Conservation (phyloP, 2,888 invertebrate species). For the Mesorhabditis spiculigera region DNA sequence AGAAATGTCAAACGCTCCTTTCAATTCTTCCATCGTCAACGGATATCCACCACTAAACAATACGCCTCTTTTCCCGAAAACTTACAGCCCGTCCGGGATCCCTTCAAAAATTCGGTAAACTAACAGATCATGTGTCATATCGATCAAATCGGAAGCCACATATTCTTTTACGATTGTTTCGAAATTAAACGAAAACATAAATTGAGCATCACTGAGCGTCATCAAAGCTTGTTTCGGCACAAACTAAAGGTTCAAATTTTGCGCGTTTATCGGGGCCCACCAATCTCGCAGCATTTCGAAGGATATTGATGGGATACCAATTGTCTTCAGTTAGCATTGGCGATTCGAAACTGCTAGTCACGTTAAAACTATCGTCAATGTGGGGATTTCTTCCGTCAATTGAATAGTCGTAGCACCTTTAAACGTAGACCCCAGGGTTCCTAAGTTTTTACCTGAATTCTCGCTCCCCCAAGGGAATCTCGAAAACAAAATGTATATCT, state of each 20-base stretch:
- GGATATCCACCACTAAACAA: background rate
- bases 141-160: background rate
- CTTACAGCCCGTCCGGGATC: background rate
- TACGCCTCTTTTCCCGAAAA: background rate
- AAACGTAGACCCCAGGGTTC: background rate
- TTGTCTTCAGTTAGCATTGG: background rate
- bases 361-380: background rate
- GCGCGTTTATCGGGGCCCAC: background rate
- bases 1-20: background rate
- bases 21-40: background rate
- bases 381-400: background rate
- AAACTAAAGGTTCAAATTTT: background rate
- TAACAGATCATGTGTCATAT: background rate
- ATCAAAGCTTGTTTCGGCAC: background rate
- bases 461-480: background rate
- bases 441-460: background rate
- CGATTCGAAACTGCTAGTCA: background rate
- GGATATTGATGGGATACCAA: background rate
- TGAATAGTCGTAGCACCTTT: background rate
- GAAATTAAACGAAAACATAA: conserved; percentile 5
- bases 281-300: background rate
- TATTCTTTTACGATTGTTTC: background rate
- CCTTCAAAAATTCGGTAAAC: background rate
- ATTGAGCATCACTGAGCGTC: conserved; percentile 2
- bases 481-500: background rate